phyloP scores from a whole-genome alignment of 2,888 invertebrate genomes.

The Syrphus vitripennis region DNA sequence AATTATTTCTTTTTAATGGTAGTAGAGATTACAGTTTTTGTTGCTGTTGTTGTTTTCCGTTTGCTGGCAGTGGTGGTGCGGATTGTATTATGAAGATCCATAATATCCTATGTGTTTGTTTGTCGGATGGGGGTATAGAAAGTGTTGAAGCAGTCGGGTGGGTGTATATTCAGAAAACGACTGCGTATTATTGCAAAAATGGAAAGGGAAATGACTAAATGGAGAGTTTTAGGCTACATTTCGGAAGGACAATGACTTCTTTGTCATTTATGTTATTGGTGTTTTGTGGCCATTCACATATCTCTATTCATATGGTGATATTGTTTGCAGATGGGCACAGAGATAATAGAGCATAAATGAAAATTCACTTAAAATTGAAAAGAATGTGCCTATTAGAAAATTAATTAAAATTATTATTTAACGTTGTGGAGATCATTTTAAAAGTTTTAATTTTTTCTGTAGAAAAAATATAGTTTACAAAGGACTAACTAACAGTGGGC shows the following conservation, averaged over 20 bases:
- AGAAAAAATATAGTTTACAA: no score
- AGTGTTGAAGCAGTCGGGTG: not conserved
- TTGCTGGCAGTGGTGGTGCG: not conserved
- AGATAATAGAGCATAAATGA: conserved; percentile 15
- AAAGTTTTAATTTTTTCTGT: not conserved
- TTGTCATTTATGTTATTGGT: conserved; percentile 53
- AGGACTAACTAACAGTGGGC: no score
- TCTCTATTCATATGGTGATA: conserved; percentile 30
- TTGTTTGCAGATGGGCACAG: not conserved
- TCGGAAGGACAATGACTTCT: conserved; percentile 64
- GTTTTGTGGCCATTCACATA: conserved; percentile 56
- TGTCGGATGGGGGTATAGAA: conserved; percentile 29
- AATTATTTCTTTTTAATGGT: conserved; percentile 72
- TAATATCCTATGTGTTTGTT: conserved; percentile 16
- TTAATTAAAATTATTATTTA: not conserved
- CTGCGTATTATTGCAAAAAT: conserved; percentile 61
- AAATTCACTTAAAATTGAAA: conserved; percentile 37
- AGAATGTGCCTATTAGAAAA: not conserved
- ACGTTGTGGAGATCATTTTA: not conserved
- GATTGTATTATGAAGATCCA: conserved; percentile 25
- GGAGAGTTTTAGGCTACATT: conserved; percentile 50
- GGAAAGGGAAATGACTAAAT: conserved; percentile 34
- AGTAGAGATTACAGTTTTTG: conserved; percentile 68
- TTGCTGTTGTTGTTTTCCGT: conserved; percentile 36
- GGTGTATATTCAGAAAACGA: not conserved